Evolutionary conservation across 2,113 vertebrate genomes (phyloP), one percentile per base, ranked within the genome.

Genomic region (Acrocephalus arundinaceus): DNA sequence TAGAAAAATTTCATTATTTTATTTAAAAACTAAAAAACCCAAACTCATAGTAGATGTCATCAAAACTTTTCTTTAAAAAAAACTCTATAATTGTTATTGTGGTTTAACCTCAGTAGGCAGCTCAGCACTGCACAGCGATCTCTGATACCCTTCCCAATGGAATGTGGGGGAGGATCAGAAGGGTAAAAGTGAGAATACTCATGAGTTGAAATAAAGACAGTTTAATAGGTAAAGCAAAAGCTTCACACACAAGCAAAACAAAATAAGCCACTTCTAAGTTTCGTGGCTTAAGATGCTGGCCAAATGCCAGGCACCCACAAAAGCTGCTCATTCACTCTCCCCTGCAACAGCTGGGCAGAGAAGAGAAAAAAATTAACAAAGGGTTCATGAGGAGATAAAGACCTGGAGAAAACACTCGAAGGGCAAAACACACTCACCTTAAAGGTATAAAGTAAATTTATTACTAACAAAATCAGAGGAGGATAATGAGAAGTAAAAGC

Each of bases 121-220:
- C n/a, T 76, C 27, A 67, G 51, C 27, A 43, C 10, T 25, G 21
- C 23, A 21, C 28, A 83, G 8, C 3, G 5, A 57, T 87, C 2
- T 6, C 15, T 74, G 39, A 49, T 7, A 65, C 15, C 3, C 19
- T 33, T 55, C 9, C 28, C 35, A 62, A 20, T 31, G 27, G 71
- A 45, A 70, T 45, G 6, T 20, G 13, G 4, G 30, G 75, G 28
- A 75, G 10, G 14, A 70, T 71, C 12, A 41, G 35, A 77, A 54
- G 7, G 8, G 3, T 24, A 55, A 82, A 70, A 84, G 9, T 33
- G 15, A 87, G 62, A 84, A 71, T 71, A 83, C 6, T 52, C 0
- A 0, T 52, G 13, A 8, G 5, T 8, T 76, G n/a, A 72, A 35
- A 54, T 39, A 39, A 73, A 63, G 14, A 28, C 3, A 1, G 10